Conservation (phyloP, 1,140 invertebrate species). For the Oedothorax gibbosus region DNA sequence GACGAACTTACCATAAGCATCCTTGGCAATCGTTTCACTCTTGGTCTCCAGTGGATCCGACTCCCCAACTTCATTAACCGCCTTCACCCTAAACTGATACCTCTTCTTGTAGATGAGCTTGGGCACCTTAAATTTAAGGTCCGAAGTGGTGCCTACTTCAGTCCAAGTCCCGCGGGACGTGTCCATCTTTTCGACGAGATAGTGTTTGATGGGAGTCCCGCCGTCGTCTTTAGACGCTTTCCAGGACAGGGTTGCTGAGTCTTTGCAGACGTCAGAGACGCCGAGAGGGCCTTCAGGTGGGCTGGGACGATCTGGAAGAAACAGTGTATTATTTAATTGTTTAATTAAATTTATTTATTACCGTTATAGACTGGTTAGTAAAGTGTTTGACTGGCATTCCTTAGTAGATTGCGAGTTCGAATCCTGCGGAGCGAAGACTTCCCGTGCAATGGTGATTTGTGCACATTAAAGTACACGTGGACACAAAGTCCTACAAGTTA, state of each 20-base stretch:
- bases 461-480: too few species aligned
- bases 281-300: slow-evolving; percentile 93
- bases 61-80: slow-evolving; percentile 96
- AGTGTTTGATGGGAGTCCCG: slow-evolving; percentile 92
- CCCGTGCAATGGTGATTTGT: too few species aligned
- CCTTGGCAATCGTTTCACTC: slow-evolving; percentile 92
- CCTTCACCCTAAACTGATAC: slow-evolving; percentile 98
- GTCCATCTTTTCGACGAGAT: slow-evolving; percentile 96
- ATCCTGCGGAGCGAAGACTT: too few species aligned
- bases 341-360: too few species aligned
- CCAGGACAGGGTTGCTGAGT: slow-evolving; percentile 94
- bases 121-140: slow-evolving; percentile 88
- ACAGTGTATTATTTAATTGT: too few species aligned
- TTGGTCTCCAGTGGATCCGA: slow-evolving; percentile 95
- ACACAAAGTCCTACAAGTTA: too few species aligned
- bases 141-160: slow-evolving; percentile 83
- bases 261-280: slow-evolving; percentile 90
- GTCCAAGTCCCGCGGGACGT: slow-evolving; percentile 90
- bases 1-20: slow-evolving; percentile 83
- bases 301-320: slow-evolving; percentile 82
- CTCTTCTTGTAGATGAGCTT: slow-evolving; percentile 85
- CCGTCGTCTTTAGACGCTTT: slow-evolving; percentile 94
- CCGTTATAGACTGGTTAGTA: too few species aligned
- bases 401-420: too few species aligned
- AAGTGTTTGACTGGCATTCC: too few species aligned